Percentiles rank a stretch among this genome's conserved stretches.
phyloP scores from a whole-genome alignment of 2,113 vertebrate genomes.

The Leptocoma aspasia region DNA sequence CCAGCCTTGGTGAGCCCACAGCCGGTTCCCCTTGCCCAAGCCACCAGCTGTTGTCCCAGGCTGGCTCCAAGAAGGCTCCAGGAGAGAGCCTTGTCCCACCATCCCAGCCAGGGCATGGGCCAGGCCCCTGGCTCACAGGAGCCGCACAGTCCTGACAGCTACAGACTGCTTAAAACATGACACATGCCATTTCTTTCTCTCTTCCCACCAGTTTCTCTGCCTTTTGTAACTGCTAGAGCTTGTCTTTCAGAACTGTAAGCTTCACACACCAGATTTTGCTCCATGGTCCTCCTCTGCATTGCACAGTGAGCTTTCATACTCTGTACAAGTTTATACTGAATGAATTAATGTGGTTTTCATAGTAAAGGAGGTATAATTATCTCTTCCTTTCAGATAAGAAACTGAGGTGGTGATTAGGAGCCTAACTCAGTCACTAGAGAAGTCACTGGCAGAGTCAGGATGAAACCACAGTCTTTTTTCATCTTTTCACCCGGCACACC shows the following conservation, averaged over 20 bases:
- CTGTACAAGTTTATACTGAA: not conserved
- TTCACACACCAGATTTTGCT: not conserved
- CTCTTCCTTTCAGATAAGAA: not conserved
- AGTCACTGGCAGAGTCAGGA: not conserved
- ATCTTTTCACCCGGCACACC: not conserved
- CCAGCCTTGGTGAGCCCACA: not conserved
- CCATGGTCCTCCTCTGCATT: not conserved
- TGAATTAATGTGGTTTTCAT: not conserved
- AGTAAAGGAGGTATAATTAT: not conserved
- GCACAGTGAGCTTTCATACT: not conserved
- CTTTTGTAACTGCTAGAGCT: not conserved
- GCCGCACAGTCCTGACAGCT: not conserved
- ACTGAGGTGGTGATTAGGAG: not conserved
- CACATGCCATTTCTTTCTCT: not conserved
- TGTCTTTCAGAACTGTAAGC: not conserved
- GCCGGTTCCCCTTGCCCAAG: accelerated
- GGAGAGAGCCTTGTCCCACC: accelerated
- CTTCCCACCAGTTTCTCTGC: not conserved
- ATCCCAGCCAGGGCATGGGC: accelerated
- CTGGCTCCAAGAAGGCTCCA: too few relatives aligned
- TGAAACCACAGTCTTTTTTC: not conserved
- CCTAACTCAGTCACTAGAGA: not conserved
- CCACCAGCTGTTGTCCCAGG: not conserved
- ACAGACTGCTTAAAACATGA: not conserved
- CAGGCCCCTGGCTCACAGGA: accelerated